These are phyloP conservation scores for Drosophila incognita DNA, from an alignment of 2,888 invertebrate species.

Conservation along the genomic window DNA sequence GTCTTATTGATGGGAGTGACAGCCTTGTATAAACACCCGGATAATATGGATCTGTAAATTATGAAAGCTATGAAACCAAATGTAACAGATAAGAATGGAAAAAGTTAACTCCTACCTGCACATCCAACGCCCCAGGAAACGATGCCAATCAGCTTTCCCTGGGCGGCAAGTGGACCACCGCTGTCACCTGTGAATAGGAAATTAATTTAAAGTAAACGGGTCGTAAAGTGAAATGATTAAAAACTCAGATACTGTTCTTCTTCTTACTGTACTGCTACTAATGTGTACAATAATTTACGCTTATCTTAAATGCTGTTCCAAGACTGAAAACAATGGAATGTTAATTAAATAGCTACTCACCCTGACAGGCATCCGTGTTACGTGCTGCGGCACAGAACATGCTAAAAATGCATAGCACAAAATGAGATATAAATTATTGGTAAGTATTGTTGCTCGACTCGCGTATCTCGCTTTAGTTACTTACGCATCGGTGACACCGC, in stretches of 20 bases:
- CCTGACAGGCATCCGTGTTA: slow-evolving; percentile 82
- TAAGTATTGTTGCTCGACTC: slow-evolving; percentile 7
- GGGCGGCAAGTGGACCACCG: slow-evolving; percentile 79
- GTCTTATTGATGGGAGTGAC: slow-evolving; percentile 77
- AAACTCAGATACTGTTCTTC: neutral
- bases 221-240: neutral
- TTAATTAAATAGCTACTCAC: slow-evolving; percentile 45
- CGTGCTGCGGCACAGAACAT: slow-evolving; percentile 83
- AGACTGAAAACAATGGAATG: neutral
- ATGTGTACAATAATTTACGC: neutral
- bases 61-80: neutral
- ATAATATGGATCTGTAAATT: slow-evolving; percentile 75
- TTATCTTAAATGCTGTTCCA: neutral
- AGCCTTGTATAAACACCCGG: slow-evolving; percentile 83
- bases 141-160: slow-evolving; percentile 78
- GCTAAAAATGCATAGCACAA: slow-evolving; percentile 48
- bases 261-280: neutral
- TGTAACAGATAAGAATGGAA: neutral
- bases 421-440: slow-evolving; percentile 34
- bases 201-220: neutral
- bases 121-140: slow-evolving; percentile 84
- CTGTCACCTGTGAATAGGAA: slow-evolving; percentile 68
- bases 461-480: slow-evolving; percentile 40
- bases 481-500: slow-evolving; percentile 82
- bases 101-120: slow-evolving; percentile 50